phyloP scores from a whole-genome alignment of 1,140 invertebrate genomes.

The Lordiphosa mommai region DNA sequence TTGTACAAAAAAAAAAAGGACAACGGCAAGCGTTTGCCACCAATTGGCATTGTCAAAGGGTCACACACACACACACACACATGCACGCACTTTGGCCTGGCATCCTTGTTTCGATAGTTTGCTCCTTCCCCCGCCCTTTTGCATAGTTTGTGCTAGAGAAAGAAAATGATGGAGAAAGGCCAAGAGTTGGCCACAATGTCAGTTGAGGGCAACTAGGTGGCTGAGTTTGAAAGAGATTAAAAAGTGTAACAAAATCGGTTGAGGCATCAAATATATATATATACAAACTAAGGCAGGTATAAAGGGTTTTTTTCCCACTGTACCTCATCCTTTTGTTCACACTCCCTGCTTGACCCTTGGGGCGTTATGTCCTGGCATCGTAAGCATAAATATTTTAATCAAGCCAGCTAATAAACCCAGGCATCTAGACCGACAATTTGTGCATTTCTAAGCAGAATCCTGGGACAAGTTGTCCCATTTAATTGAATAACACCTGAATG shows the following conservation, averaged over 20 bases:
- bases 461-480: conserved; percentile 7
- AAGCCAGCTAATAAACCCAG: no score
- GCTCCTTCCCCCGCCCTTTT: conserved; percentile 49
- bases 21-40: conserved; percentile 55
- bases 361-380: no score
- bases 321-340: no score
- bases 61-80: conserved; percentile 19
- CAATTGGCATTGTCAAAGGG: conserved; percentile 70
- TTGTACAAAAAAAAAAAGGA: conserved; percentile 65
- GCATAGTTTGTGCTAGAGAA: conserved; percentile 19
- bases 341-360: no score
- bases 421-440: no score
- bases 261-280: no score
- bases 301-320: no score
- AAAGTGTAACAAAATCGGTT: no score
- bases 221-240: no score
- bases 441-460: background rate
- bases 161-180: conserved; percentile 3
- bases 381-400: no score
- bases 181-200: conserved; percentile 1
- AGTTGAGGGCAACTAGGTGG: no score
- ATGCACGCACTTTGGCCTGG: conserved; percentile 18
- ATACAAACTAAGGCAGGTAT: no score
- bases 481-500: conserved; percentile 58
- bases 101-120: conserved; percentile 48